phyloP scores from a whole-genome alignment of 2,797 vertebrate species.

The Clamator glandarius region DNA sequence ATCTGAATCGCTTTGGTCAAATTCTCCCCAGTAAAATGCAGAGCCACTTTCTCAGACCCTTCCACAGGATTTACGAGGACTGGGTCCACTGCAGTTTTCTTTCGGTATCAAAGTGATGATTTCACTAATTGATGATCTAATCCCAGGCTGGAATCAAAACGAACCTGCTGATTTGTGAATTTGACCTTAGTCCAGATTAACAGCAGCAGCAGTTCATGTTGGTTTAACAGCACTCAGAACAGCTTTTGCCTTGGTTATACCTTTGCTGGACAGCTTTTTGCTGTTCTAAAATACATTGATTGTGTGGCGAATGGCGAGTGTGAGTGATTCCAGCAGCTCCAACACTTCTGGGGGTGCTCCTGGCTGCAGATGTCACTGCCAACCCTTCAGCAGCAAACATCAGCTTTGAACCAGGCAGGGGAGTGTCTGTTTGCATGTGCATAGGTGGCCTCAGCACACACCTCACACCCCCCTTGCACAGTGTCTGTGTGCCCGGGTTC shows the following conservation, averaged over 20 bases:
- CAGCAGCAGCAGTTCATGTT: background rate
- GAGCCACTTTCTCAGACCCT: background rate
- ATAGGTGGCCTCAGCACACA: background rate
- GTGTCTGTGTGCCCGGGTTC: fast-evolving
- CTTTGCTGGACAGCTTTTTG: background rate
- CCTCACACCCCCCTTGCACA: background rate
- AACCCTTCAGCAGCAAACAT: conserved; percentile 12
- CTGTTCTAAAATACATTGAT: background rate
- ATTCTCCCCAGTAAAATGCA: background rate
- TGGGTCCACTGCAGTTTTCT: conserved; percentile 7
- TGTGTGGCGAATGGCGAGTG: fast-evolving
- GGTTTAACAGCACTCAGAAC: background rate
- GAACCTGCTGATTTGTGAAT: conserved; percentile 2
- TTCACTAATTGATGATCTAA: conserved; percentile 59
- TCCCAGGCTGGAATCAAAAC: conserved; percentile 32
- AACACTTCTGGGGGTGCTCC: background rate
- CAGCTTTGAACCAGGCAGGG: conserved; percentile 16
- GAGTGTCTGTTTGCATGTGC: background rate
- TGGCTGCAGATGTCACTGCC: conserved; percentile 24
- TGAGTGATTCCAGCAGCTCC: background rate
- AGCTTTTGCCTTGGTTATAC: background rate
- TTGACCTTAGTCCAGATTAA: conserved; percentile 33
- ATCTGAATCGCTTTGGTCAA: background rate
- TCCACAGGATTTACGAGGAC: background rate
- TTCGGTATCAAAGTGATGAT: conserved; percentile 33